Evolutionary conservation across 2,113 vertebrate species (phyloP).

Genomic region (Aythya baeri): DNA sequence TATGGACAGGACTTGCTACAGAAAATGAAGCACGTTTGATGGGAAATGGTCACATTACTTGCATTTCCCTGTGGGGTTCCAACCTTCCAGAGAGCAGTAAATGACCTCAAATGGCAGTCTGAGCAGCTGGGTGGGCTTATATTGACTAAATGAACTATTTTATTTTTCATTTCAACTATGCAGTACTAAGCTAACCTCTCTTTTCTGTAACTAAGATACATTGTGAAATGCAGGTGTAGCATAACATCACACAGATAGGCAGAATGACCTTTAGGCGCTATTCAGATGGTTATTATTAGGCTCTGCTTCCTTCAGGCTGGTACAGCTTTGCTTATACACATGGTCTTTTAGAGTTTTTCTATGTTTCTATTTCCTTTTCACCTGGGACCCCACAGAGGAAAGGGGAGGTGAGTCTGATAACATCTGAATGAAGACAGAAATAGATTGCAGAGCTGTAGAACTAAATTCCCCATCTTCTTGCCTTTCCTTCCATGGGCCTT

Average conservation of each 20-base stretch:
- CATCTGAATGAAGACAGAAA: neutral
- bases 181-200: neutral
- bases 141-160: slow-evolving; percentile 4
- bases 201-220: neutral
- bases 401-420: neutral
- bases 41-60: neutral
- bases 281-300: slow-evolving; percentile 31
- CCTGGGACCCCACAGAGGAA: neutral
- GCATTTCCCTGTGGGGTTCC: neutral
- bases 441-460: neutral
- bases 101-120: neutral
- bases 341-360: neutral
- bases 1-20: neutral
- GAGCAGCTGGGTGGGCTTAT: neutral
- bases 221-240: slow-evolving; percentile 53
- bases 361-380: neutral
- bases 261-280: slow-evolving; percentile 39
- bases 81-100: neutral
- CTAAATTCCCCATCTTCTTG: neutral
- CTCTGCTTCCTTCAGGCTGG: neutral
- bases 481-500: neutral
- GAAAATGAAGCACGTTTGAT: neutral
- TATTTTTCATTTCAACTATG: neutral
- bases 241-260: neutral
- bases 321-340: neutral